Base-by-base conservation (phyloP, 1,140 invertebrate species). In the Drosophila bocki region DNA sequence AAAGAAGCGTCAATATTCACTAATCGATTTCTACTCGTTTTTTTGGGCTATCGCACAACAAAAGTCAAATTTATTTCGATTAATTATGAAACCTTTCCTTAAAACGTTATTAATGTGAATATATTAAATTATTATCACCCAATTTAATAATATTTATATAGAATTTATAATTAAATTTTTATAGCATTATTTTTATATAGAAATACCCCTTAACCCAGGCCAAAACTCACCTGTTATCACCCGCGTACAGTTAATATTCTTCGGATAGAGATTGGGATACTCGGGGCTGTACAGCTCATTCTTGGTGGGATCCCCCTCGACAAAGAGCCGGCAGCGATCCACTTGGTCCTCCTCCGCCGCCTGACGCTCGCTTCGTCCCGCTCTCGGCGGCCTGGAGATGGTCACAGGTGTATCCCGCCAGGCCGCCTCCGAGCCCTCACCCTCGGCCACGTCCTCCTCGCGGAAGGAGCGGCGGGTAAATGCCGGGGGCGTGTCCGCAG, bases 231-330 rank as follows among this genome's bases (percentile, higher is more conserved):
- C 96, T 94, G 94, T 94, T 58, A 97, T 94, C 26, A 96, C 93
- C 48, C 94, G 94, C 50, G 95, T 94, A 83, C 96, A 97, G 71
- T 96, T 95, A 0, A 95, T 95, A 45, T 95, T 94, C 79, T 96
- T 96, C 5, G 95, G 95, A 93, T 97, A 97, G 50, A 94, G 93
- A 7, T 94, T 93, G 2, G 96, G 96, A 93, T 96, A 96, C 65
- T 95, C 94, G 0, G 96, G 96, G 68, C 96, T 96, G 88, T 95
- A 96, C 83, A 97, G 96, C 86, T 96, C 96, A 42, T 93, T 93
- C 75, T 94, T 94, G 12, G 83, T 85, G 8, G 92, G 88, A 77
- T 95, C 94, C 1, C 95, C 95, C 37, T 94, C 91, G 3, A 86
- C 91, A 84, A 96, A 96, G 75, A 82, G 59, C 7, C 81, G 94